These are phyloP conservation scores for Micrasema longulum DNA, from an alignment of 1,140 invertebrate genomes.

Conservation along the genomic window DNA sequence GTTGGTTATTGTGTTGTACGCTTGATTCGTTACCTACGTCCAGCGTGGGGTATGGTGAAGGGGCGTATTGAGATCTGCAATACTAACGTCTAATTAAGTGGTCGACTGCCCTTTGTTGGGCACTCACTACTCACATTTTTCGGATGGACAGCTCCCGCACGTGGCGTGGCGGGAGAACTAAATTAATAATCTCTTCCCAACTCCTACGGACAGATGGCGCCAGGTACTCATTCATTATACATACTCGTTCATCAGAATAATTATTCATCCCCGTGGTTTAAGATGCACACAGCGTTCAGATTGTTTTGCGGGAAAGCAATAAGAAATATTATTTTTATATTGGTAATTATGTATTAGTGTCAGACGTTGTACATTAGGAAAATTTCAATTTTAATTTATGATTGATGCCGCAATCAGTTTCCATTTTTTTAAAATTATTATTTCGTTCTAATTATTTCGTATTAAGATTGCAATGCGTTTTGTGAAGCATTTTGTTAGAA, in stretches of 20 bases:
- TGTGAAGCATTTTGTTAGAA: too few relatives aligned
- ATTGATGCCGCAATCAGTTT: too few relatives aligned
- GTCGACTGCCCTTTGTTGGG: slow-evolving; percentile 45
- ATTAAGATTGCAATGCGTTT: too few relatives aligned
- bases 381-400: too few relatives aligned
- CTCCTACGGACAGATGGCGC: slow-evolving; percentile 8
- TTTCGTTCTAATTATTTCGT: too few relatives aligned
- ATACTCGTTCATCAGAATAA: too few relatives aligned
- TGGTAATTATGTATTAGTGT: too few relatives aligned
- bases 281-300: background rate
- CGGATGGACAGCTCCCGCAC: slow-evolving; percentile 42
- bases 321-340: background rate
- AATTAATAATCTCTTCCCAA: slow-evolving; percentile 22
- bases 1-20: background rate
- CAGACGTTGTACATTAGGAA: too few relatives aligned
- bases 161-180: slow-evolving; percentile 39
- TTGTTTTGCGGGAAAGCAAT: too few relatives aligned
- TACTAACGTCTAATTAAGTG: slow-evolving; percentile 54
- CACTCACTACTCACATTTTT: slow-evolving; percentile 39
- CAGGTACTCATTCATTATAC: slow-evolving; percentile 1
- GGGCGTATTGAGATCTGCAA: slow-evolving; percentile 47
- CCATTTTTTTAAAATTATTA: too few relatives aligned
- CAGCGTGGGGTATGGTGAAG: background rate
- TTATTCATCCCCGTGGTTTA: background rate
- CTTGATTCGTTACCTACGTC: too few relatives aligned